Conservation (phyloP, 2,888 invertebrate genomes). For the Drosophila rellima region DNA sequence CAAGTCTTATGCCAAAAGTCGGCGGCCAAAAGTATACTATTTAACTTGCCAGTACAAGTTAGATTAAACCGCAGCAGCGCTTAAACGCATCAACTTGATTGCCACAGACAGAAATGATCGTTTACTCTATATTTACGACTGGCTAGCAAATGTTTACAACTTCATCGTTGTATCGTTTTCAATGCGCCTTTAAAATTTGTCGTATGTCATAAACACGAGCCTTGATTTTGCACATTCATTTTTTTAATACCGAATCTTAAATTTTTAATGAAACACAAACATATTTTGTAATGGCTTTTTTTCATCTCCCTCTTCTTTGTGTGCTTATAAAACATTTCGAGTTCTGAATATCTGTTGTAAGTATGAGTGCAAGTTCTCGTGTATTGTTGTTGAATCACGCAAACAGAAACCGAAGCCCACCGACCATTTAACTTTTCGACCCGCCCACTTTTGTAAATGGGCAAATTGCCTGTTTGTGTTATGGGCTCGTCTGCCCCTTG, state of each 20-base stretch:
- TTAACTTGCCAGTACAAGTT: conserved; percentile 11
- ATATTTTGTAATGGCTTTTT: conserved; percentile 69
- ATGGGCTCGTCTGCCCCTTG: conserved; percentile 44
- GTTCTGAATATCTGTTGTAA: conserved; percentile 37
- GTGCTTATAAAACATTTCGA: conserved; percentile 25
- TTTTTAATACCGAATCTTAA: conserved; percentile 46
- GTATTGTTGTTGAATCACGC: conserved; percentile 43
- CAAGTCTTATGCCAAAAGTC: conserved; percentile 21
- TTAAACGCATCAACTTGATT: conserved; percentile 16
- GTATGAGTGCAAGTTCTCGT: conserved; percentile 51
- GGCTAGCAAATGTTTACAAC: conserved; percentile 58
- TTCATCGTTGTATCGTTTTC: conserved; percentile 52
- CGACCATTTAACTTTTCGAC: conserved; percentile 30
- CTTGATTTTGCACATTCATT: conserved; percentile 43
- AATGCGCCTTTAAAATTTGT: conserved; percentile 53
- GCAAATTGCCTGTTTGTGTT: conserved; percentile 46
- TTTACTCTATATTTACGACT: conserved; percentile 31
- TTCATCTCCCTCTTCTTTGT: not conserved
- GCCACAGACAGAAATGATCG: conserved; percentile 1
- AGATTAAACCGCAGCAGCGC: conserved; percentile 20
- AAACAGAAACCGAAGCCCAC: conserved; percentile 23
- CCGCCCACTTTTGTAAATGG: conserved; percentile 39
- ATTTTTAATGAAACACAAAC: conserved; percentile 78
- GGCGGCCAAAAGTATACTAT: conserved; percentile 19
- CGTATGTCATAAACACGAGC: conserved; percentile 63